phyloP scores from a whole-genome alignment of 35 echinoderm and acorn worm species.

The Apostichopus californicus region DNA sequence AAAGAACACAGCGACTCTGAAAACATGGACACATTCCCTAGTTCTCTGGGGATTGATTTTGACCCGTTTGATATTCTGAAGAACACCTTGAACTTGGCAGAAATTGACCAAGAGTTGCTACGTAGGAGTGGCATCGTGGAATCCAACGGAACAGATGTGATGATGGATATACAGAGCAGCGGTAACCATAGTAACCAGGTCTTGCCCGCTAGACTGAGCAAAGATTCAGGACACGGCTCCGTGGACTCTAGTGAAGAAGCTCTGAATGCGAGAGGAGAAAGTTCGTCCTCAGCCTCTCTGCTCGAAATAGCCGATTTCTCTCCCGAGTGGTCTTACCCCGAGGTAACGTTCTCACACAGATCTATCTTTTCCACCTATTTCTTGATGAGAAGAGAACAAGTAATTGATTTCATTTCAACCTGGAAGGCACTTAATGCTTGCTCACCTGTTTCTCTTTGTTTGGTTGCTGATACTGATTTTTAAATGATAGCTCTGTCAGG shows the following conservation, averaged over 20 bases:
- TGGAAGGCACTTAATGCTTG: too few species aligned
- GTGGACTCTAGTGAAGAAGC: slow-evolving; percentile 15
- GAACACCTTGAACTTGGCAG: slow-evolving; percentile 56
- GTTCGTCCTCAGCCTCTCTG: slow-evolving; percentile 28
- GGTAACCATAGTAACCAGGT: slow-evolving; percentile 13
- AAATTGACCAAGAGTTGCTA: slow-evolving; percentile 39
- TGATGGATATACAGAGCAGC: slow-evolving; percentile 37
- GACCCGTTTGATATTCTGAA: slow-evolving; percentile 88
- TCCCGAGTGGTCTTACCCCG: slow-evolving; percentile 98
- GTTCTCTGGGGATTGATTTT: slow-evolving; percentile 78
- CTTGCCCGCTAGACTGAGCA: background rate
- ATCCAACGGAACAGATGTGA: slow-evolving; percentile 1
- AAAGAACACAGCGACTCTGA: background rate
- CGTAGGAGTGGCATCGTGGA: slow-evolving; percentile 30
- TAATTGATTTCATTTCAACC: too few species aligned
- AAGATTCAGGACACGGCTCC: slow-evolving; percentile 16
- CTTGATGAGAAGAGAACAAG: too few species aligned
- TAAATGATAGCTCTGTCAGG: too few species aligned
- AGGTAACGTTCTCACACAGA: slow-evolving; percentile 58
- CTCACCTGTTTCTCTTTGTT: too few species aligned
- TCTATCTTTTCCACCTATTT: too few species aligned
- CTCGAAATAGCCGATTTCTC: slow-evolving; percentile 93
- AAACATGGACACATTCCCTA: slow-evolving; percentile 45
- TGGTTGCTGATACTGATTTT: too few species aligned
- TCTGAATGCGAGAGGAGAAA: background rate